Percentiles rank a stretch among this genome's conserved stretches.
Evolutionary conservation across 2,888 invertebrate genomes (phyloP).

Genomic region (Apamea anceps): DNA sequence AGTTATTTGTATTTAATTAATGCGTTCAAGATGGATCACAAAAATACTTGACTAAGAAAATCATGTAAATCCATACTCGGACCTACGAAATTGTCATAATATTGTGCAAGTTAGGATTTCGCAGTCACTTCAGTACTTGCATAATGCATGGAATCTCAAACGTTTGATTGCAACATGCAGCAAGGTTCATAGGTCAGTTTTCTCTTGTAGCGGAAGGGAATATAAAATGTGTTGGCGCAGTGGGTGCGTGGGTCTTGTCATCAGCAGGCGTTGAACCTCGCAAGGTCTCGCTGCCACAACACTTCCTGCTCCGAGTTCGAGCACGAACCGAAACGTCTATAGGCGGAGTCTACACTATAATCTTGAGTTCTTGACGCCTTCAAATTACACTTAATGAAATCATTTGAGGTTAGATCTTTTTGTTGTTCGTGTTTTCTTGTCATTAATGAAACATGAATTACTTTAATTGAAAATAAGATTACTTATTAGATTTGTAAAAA

Average conservation of each 20-base stretch:
- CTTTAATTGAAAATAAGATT: constrained; percentile 1
- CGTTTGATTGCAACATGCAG: constrained; percentile 71
- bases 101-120: constrained; percentile 66
- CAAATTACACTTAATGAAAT: constrained; percentile 54
- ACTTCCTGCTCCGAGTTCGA: constrained; percentile 77
- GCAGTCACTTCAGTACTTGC: constrained; percentile 65
- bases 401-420: constrained; percentile 41
- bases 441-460: constrained; percentile 31
- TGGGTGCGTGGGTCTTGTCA: constrained; percentile 69
- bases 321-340: constrained; percentile 70
- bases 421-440: constrained; percentile 42
- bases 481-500: neutral
- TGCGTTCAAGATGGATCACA: neutral
- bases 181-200: constrained; percentile 81
- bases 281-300: constrained; percentile 78
- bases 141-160: constrained; percentile 69
- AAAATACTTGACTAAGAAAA: neutral
- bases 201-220: constrained; percentile 82
- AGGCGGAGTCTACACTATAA: constrained; percentile 67
- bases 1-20: neutral
- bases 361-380: constrained; percentile 32
- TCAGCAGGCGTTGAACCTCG: constrained; percentile 82
- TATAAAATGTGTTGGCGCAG: constrained; percentile 69
- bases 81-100: constrained; percentile 40
- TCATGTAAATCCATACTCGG: neutral